Percentiles rank a stretch among this genome's conserved stretches.
These are phyloP conservation scores for Drosophila mimica DNA, from an alignment of 2,888 invertebrate genomes.

Conservation along the genomic window DNA sequence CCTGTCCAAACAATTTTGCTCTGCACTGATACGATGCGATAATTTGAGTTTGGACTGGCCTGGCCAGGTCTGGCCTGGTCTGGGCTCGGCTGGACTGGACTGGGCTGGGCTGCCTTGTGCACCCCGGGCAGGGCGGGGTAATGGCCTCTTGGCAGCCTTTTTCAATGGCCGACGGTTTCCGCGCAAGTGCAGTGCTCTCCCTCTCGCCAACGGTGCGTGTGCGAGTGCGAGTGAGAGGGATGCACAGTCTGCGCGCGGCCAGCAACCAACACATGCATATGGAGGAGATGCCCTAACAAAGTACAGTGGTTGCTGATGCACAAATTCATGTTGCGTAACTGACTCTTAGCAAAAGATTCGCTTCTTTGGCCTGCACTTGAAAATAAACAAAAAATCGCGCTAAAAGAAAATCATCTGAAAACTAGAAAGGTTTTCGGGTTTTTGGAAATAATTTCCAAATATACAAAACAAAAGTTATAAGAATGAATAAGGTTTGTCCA, in stretches of 20 bases:
- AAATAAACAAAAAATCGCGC: background rate
- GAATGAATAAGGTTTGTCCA: background rate
- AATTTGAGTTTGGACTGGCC: conserved; percentile 3
- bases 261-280: conserved; percentile 27
- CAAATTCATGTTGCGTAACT: conserved; percentile 23
- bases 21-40: conserved; percentile 7
- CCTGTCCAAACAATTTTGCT: background rate
- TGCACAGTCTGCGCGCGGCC: conserved; percentile 33
- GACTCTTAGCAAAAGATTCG: background rate
- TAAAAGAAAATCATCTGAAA: background rate
- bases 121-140: conserved; percentile 21
- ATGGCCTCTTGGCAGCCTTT: conserved; percentile 50
- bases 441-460: background rate
- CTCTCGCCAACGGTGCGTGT: conserved; percentile 25
- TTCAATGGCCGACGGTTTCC: conserved; percentile 69
- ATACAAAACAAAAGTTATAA: background rate
- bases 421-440: background rate
- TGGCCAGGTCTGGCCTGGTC: no score
- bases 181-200: conserved; percentile 37
- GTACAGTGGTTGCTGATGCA: conserved; percentile 54
- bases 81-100: background rate
- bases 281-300: conserved; percentile 6
- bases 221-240: conserved; percentile 42
- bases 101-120: conserved; percentile 1
- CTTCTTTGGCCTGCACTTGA: background rate